phyloP scores from a whole-genome alignment of 2,113 vertebrate species.

The Edolisoma coerulescens region DNA sequence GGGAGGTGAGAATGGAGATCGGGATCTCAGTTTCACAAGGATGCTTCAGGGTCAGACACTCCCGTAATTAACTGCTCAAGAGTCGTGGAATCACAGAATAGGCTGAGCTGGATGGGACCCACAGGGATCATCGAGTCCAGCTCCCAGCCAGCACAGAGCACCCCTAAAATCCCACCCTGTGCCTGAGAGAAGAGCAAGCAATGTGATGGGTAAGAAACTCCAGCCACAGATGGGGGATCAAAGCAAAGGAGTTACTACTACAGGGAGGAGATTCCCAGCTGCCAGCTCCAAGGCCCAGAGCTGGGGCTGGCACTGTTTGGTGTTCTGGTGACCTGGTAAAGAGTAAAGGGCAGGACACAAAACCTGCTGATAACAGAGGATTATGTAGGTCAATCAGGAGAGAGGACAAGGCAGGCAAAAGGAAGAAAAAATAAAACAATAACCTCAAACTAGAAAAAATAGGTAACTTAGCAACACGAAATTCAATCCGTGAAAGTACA shows the following conservation, averaged over 20 bases:
- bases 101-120: background rate
- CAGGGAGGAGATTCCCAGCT: background rate
- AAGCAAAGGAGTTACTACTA: background rate
- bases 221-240: rapidly evolving
- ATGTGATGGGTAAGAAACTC: rapidly evolving
- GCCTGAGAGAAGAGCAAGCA: too few species aligned
- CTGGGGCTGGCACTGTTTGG: background rate
- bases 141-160: background rate
- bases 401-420: background rate
- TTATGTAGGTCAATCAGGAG: background rate
- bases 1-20: background rate
- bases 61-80: background rate
- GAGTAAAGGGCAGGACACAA: background rate
- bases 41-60: rapidly evolving
- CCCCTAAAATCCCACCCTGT: background rate
- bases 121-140: background rate
- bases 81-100: rapidly evolving
- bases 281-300: background rate
- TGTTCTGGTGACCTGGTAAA: background rate
- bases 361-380: background rate
- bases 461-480: conserved; percentile 45
- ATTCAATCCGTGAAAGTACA: background rate
- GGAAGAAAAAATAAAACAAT: background rate
- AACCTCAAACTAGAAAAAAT: background rate
- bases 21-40: background rate